phyloP scores from a whole-genome alignment of 1,140 invertebrate species.

The Drosophila obscura region DNA sequence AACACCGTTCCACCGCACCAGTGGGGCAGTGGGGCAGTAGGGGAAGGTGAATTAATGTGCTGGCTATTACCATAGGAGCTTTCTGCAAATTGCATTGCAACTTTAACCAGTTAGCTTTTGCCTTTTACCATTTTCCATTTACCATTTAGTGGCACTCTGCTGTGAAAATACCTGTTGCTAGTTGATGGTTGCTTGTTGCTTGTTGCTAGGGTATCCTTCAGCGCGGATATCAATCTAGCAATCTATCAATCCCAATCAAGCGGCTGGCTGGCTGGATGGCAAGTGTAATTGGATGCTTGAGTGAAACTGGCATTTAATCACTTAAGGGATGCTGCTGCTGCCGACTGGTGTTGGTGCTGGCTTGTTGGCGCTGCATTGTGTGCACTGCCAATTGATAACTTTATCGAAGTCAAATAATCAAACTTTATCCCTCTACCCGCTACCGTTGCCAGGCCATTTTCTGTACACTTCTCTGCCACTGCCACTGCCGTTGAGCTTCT shows the following conservation, averaged over 20 bases:
- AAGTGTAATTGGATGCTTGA: constrained; percentile 32
- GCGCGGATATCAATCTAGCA: constrained; percentile 32
- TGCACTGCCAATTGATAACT: constrained; percentile 20
- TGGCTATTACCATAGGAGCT: constrained; percentile 49
- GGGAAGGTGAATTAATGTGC: constrained; percentile 41
- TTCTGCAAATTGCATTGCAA: constrained; percentile 46
- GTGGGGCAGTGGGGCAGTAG: no score
- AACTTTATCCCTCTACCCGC: constrained; percentile 20
- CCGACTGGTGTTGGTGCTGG: not conserved
- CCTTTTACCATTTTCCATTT: constrained; percentile 10
- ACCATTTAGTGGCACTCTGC: not conserved
- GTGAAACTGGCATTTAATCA: constrained; percentile 35
- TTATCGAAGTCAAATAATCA: constrained; percentile 36
- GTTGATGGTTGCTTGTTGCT: constrained; percentile 19
- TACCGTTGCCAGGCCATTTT: not conserved
- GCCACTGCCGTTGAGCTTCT: constrained; percentile 12
- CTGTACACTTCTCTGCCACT: constrained; percentile 16
- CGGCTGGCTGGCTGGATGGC: constrained; percentile 8
- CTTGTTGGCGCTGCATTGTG: constrained; percentile 20
- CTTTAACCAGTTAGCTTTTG: constrained; percentile 17
- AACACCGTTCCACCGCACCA: constrained; percentile 14
- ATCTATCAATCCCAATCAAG: constrained; percentile 26
- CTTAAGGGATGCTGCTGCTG: constrained; percentile 28
- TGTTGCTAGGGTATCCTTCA: constrained; percentile 5
- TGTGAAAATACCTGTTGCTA: constrained; percentile 34